Evolutionary conservation across 2,797 vertebrate species (phyloP), one percentile per base, ranked within the genome.

Genomic region (Pantherophis alleghaniensis): DNA sequence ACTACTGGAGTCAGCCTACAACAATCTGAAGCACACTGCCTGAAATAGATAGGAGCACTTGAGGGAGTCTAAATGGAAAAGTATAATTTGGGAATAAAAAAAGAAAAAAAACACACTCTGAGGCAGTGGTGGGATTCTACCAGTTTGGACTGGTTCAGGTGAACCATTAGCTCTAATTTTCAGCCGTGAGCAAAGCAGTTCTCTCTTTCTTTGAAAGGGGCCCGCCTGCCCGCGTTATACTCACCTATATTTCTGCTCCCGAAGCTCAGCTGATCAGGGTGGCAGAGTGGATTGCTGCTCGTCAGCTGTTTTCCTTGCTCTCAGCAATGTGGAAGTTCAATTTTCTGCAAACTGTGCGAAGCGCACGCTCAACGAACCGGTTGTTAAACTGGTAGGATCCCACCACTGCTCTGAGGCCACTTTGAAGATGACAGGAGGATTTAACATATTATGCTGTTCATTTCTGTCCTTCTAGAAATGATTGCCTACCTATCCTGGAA

Each of bases 341-440:
- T 51, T 51, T 51, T 51, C 51, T 51, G 51, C 51, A 51, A 51
- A 51, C 51, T 51, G 51, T 51, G 51, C 7, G 9, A 51, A 51
- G 51, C 7, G 9, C 51, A 10, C 1, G 7, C 9, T 51, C 51
- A 51, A 0, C 9, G 1, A 51, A 51, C 51, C 0, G 1, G 51
- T 51, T 51, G 51, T 53, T 53, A 53, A 53, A 53, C 51, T 10
- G 9, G 51, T 53, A 53, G 9, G 51, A 53, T 53, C 51, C 51
- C 51, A 53, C 9, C 51, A 53, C 51, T 53, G 51, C 14, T 2
- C 66, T 69, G n/a, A 69, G 14, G 28, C 14, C n/a, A 69, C 5
- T 69, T 69, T 69, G 66, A 69, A 32, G 66, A 69, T 32, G 63
- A 69, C 13, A 16, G 14, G n/a, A 6, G n/a, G 2, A 69, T 66